Evolutionary conservation across 2,888 invertebrate genomes (phyloP), one percentile per base, ranked within the genome.

Genomic region (Drosophila affinis): DNA sequence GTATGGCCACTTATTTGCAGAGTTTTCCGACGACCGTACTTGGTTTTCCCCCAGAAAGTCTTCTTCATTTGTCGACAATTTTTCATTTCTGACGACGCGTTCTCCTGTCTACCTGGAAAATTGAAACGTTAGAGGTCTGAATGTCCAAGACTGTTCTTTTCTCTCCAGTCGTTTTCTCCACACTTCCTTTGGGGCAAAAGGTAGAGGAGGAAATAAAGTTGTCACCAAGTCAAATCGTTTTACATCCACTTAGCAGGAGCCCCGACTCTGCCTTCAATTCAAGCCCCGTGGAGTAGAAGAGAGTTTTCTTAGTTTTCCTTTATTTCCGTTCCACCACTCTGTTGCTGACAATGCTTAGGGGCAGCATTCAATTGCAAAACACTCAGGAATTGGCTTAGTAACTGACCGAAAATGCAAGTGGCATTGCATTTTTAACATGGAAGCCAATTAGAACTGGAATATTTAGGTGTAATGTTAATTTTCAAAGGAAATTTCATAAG

Each of bases 171-270:
- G 46, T 27, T 68, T 47, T 9, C 21, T 12, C 51, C 14, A 2
- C 18, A 14, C 12, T 18, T 49, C 48, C 48, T 32, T 14, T 44
- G 12, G 9, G 32, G 7, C 58, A 44, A 34, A 53, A 47, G 52
- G 47, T 44, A 45, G 44, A 49, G 46, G n/a, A 68, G 87, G 76
- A 87, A 87, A 87, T 84, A 64, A 78, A 73, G 76, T 73, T 87
- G 81, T 84, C 81, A 80, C 81, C 76, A 75, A 76, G 84, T 80
- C 72, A 87, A 81, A 78, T 76, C 69, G 76, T 73, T 80, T 81
- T 72, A 69, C 73, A 78, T 81, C 81, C 87, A 75, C 51, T 80
- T 39, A 7, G 34, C 44, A 60, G 60, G 58, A 87, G 72, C 46
- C 29, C 58, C 59, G 21, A 58, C 49, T 53, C 32, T 60, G 29